Evolutionary conservation across 2,888 invertebrate genomes (phyloP).

Genomic region (Melanostoma mellinum): DNA sequence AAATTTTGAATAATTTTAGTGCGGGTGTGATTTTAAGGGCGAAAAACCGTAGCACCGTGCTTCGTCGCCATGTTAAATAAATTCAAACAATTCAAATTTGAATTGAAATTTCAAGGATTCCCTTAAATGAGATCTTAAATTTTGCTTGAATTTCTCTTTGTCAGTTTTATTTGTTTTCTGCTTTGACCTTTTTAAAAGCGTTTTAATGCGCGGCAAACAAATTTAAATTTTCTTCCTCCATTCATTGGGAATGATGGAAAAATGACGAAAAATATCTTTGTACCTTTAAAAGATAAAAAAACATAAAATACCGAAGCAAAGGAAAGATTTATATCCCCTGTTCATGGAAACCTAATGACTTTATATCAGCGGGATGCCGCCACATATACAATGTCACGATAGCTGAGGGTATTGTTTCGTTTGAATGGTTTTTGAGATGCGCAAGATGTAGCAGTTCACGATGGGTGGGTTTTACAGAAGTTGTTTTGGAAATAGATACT

Average conservation of each 20-base stretch:
- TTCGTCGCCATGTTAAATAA: constrained; percentile 25
- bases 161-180: not conserved
- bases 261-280: constrained; percentile 45
- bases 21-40: constrained; percentile 28
- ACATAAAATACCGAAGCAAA: not conserved
- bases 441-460: constrained; percentile 6
- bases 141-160: not conserved
- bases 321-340: constrained; percentile 37
- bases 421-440: constrained; percentile 15
- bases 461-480: constrained; percentile 32
- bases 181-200: constrained; percentile 16
- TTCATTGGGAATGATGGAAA: constrained; percentile 16
- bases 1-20: constrained; percentile 50
- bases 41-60: not conserved
- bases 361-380: constrained; percentile 59
- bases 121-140: constrained; percentile 36
- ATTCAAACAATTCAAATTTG: constrained; percentile 45
- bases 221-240: not conserved
- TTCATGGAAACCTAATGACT: constrained; percentile 55
- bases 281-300: constrained; percentile 37
- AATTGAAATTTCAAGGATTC: constrained; percentile 48
- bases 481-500: constrained; percentile 56
- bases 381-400: constrained; percentile 26
- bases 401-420: not conserved
- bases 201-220: not conserved